A percentile compares a stretch with the other conserved stretches of the same genome.
These are phyloP conservation scores for Cyclopterus lumpus DNA, from an alignment of 2,797 vertebrate genomes.

Conservation along the genomic window DNA sequence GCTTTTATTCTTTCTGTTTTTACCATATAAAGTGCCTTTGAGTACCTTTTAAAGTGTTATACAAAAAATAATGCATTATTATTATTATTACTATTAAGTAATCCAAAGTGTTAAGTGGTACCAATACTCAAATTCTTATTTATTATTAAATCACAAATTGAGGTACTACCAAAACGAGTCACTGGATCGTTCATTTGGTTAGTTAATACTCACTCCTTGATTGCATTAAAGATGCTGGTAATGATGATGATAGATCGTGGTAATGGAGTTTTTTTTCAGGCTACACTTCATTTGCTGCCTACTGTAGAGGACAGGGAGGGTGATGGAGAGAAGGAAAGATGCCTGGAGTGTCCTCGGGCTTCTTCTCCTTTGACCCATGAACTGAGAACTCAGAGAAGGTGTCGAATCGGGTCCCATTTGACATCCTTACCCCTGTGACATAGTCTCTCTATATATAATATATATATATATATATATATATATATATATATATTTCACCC, in stretches of 20 bases:
- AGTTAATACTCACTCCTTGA: constrained; percentile 7
- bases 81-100: too few species aligned
- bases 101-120: background rate
- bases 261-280: constrained; percentile 27
- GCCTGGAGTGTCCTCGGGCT: constrained; percentile 36
- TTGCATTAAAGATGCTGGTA: constrained; percentile 23
- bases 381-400: constrained; percentile 54
- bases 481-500: background rate
- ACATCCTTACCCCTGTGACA: constrained; percentile 36
- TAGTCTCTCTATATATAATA: background rate
- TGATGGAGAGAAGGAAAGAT: constrained; percentile 35
- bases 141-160: background rate
- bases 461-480: background rate
- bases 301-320: constrained; percentile 38
- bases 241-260: constrained; percentile 32
- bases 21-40: too few species aligned
- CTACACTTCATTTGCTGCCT: constrained; percentile 50
- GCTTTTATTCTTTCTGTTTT: too few species aligned
- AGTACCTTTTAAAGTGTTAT: too few species aligned
- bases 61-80: too few species aligned
- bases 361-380: constrained; percentile 67
- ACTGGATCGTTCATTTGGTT: background rate
- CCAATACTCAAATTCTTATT: background rate
- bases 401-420: constrained; percentile 41
- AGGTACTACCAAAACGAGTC: background rate